These are phyloP conservation scores for Rissa tridactyla DNA, from an alignment of 2,113 vertebrate genomes.

Conservation along the genomic window DNA sequence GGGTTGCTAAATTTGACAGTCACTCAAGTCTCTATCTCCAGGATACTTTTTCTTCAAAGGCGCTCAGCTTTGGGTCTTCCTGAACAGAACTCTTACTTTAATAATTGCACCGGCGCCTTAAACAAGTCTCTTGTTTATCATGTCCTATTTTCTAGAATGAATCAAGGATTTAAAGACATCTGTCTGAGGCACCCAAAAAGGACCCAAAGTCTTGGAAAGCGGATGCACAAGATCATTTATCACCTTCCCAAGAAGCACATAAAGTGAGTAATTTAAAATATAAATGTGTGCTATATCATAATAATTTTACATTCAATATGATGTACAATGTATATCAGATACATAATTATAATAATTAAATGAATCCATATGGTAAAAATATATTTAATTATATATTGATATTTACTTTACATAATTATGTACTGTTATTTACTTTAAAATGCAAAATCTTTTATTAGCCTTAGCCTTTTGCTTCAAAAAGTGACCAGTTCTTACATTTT, in stretches of 20 bases:
- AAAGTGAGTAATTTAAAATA: background rate
- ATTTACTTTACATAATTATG: background rate
- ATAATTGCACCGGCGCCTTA: background rate
- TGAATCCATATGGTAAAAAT: background rate
- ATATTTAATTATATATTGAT: background rate
- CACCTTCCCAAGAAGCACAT: background rate
- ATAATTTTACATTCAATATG: background rate
- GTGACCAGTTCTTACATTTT: background rate
- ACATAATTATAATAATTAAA: background rate
- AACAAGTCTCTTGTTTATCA: background rate
- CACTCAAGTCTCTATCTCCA: background rate
- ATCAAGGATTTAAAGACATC: background rate
- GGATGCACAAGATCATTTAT: background rate
- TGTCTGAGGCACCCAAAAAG: background rate
- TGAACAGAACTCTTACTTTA: background rate
- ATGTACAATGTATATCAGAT: background rate
- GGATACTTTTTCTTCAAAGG: background rate
- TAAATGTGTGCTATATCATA: background rate
- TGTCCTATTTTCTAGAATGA: background rate
- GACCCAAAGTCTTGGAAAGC: background rate
- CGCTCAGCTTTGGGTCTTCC: background rate
- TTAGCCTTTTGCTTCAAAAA: background rate
- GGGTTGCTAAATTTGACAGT: constrained; percentile 12
- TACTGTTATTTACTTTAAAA: background rate
- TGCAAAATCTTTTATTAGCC: background rate